These are phyloP conservation scores for Pipistrellus pygmaeus DNA, from an alignment of 2,797 vertebrate species.

Conservation along the genomic window DNA sequence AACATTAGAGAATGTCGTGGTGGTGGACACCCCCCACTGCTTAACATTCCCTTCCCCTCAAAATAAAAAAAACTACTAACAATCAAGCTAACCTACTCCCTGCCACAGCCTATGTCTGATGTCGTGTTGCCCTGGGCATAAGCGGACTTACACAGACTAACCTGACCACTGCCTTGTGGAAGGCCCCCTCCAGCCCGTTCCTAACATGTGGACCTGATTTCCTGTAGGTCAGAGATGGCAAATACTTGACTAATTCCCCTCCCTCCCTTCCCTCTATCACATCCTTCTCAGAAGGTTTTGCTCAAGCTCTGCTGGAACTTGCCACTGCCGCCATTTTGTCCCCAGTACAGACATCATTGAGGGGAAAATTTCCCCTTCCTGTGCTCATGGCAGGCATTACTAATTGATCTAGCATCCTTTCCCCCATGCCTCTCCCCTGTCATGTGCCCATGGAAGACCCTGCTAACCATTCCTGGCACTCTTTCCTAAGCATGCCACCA, in stretches of 20 bases:
- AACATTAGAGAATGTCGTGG: constrained; percentile 39
- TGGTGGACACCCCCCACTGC: constrained; percentile 43
- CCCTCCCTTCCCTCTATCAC: not conserved
- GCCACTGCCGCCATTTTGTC: not conserved
- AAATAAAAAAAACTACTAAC: constrained; percentile 50
- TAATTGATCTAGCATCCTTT: not conserved
- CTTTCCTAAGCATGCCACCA: not conserved
- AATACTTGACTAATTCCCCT: not conserved
- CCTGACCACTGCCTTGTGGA: not conserved
- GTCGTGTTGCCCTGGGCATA: not conserved
- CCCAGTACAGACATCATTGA: not conserved
- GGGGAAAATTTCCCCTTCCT: not conserved
- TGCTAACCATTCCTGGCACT: constrained; percentile 19
- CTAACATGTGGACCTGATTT: not conserved
- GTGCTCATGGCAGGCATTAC: constrained; percentile 16
- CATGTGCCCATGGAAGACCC: not conserved
- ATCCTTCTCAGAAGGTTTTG: not conserved
- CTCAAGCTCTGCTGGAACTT: not conserved
- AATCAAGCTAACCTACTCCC: not conserved
- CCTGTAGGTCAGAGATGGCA: constrained; percentile 71
- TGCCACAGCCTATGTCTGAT: fast-evolving
- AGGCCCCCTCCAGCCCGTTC: not conserved
- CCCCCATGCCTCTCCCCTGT: not conserved
- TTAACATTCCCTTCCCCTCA: not conserved
- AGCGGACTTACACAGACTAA: constrained; percentile 55